Evolutionary conservation across 2,888 invertebrate genomes (phyloP).

Genomic region (Altica lythri): DNA sequence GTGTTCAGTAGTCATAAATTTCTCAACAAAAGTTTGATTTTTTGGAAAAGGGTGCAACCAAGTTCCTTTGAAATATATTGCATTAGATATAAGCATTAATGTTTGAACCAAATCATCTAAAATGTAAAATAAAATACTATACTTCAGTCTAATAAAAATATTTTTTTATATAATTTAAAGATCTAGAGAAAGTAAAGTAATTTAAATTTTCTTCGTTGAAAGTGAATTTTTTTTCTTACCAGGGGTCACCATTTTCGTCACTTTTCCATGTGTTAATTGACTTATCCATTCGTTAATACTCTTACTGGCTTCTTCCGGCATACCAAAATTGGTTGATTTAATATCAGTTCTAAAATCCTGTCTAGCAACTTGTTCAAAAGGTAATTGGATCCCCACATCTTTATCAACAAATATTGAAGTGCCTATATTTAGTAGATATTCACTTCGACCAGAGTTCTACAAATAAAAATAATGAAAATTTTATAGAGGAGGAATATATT

Average conservation of each 20-base stretch:
- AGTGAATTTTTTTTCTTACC: constrained; percentile 61
- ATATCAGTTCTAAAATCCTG: constrained; percentile 71
- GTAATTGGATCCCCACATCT: constrained; percentile 61
- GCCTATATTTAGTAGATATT: constrained; percentile 67
- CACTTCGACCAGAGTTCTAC: constrained; percentile 40
- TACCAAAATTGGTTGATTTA: constrained; percentile 65
- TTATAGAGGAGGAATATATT: constrained; percentile 11
- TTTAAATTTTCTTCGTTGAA: not conserved
- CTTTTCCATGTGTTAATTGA: constrained; percentile 73
- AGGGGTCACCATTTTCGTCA: constrained; percentile 68
- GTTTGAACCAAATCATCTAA: constrained; percentile 65
- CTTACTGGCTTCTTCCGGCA: constrained; percentile 61
- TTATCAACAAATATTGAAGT: constrained; percentile 68
- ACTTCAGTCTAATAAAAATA: not conserved
- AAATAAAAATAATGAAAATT: constrained; percentile 5
- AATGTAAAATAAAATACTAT: constrained; percentile 34
- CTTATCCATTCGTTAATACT: constrained; percentile 82
- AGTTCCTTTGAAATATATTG: constrained; percentile 79
- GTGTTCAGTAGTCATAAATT: constrained; percentile 62
- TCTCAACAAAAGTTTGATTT: constrained; percentile 62
- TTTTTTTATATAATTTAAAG: too few species aligned
- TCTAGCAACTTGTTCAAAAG: constrained; percentile 66
- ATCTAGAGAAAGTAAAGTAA: too few species aligned
- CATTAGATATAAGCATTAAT: constrained; percentile 71
- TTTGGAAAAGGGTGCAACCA: constrained; percentile 75